Percentiles rank a stretch among this genome's conserved stretches.
Conservation (phyloP, 2,888 invertebrate species). For the Dicycla oo region DNA sequence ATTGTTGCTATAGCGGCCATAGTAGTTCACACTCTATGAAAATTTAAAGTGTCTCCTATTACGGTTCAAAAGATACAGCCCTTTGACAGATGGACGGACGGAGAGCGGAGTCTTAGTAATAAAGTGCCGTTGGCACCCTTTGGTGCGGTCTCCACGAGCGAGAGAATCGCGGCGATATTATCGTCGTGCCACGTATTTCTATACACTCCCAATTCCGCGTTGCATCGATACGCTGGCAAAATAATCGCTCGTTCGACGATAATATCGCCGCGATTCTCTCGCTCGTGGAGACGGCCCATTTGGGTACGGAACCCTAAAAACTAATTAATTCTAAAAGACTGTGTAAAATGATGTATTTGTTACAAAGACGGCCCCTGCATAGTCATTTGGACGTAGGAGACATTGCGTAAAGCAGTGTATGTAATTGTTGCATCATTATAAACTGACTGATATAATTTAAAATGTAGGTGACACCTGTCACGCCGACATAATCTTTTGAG, state of each 20-base stretch:
- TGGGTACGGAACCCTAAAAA: neutral
- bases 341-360: conserved; percentile 56
- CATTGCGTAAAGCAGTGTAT: conserved; percentile 50
- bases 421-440: conserved; percentile 57
- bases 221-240: too few species aligned
- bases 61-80: neutral
- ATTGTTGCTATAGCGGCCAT: too few species aligned
- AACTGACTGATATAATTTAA: conserved; percentile 36
- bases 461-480: conserved; percentile 60
- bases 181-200: too few species aligned
- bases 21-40: neutral
- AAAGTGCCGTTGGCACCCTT: too few species aligned
- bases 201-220: too few species aligned
- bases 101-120: neutral
- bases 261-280: too few species aligned
- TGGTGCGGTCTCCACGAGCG: too few species aligned
- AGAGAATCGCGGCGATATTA: too few species aligned
- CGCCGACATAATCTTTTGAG: conserved; percentile 39
- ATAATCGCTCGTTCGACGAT: too few species aligned
- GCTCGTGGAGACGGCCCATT: too few species aligned
- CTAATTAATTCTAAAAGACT: neutral
- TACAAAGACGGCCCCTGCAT: conserved; percentile 43
- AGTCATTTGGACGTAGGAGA: conserved; percentile 21
- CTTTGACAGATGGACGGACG: neutral
- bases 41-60: neutral